Percentiles rank a stretch among this genome's conserved stretches.
Evolutionary conservation across 2,888 invertebrate species (phyloP).

Genomic region (Monochamus alternatus): DNA sequence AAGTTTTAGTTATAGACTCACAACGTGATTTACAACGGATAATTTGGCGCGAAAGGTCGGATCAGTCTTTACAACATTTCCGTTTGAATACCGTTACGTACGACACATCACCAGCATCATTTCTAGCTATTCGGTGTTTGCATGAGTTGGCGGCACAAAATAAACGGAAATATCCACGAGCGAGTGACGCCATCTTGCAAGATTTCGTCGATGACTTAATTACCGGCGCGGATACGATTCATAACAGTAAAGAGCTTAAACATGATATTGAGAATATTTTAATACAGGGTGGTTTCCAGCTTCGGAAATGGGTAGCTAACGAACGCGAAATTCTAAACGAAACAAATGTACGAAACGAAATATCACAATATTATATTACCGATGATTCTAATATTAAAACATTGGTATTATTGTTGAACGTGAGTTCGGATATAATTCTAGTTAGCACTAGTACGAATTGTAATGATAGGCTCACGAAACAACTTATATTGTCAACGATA

Average conservation of each 20-base stretch:
- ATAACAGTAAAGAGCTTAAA: not conserved
- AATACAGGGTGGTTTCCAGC: not conserved
- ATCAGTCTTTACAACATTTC: not conserved
- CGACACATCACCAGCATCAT: not conserved
- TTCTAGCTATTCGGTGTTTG: not conserved
- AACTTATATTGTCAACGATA: not conserved
- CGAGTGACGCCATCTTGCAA: not conserved
- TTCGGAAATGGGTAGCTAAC: conserved; percentile 5
- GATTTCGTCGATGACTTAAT: conserved; percentile 3
- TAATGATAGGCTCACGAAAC: not conserved
- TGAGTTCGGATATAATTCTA: too few species aligned
- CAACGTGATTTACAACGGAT: conserved; percentile 14
- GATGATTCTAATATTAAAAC: not conserved
- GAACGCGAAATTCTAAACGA: not conserved
- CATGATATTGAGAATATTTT: not conserved
- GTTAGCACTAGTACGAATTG: not conserved
- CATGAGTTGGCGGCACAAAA: not conserved
- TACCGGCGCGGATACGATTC: not conserved
- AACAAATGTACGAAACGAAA: not conserved
- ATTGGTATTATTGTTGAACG: not conserved
- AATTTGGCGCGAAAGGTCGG: conserved; percentile 21
- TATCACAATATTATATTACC: not conserved
- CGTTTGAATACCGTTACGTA: not conserved
- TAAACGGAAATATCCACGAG: not conserved
- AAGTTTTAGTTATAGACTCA: not conserved